Conservation (phyloP, 2,888 invertebrate genomes). For the Leucoma salicis region DNA sequence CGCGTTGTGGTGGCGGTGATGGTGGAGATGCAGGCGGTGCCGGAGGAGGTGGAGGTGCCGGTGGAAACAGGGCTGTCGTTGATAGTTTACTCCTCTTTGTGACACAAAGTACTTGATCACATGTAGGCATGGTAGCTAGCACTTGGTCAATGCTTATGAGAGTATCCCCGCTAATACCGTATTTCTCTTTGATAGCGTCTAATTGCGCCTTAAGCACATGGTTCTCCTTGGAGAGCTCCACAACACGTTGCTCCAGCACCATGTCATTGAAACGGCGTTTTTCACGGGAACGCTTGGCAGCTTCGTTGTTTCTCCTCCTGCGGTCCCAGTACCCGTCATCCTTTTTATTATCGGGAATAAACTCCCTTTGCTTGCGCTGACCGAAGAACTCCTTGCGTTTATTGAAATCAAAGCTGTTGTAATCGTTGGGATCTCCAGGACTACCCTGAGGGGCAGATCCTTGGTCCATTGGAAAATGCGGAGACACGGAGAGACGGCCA, state of each 20-base stretch:
- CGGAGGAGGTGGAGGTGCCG: conserved; percentile 79
- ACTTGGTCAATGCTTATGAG: conserved; percentile 95
- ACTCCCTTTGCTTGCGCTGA: conserved; percentile 96
- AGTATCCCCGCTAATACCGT: conserved; percentile 93
- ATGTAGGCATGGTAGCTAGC: conserved; percentile 91
- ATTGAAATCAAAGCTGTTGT: conserved; percentile 83
- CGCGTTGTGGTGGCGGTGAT: conserved; percentile 80
- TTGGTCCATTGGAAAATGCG: conserved; percentile 77
- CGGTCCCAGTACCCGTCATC: conserved; percentile 99
- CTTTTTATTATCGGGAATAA: conserved; percentile 97
- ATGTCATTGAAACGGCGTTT: conserved; percentile 98
- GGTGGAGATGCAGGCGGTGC: conserved; percentile 74
- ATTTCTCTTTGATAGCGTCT: conserved; percentile 95
- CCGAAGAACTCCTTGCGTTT: conserved; percentile 93
- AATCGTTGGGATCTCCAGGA: conserved; percentile 57
- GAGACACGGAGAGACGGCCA: conserved; percentile 67
- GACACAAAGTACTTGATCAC: conserved; percentile 92
- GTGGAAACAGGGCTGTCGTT: conserved; percentile 78
- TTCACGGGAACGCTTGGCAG: conserved; percentile 97
- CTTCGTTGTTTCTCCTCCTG: conserved; percentile 97
- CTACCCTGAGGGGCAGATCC: conserved; percentile 50
- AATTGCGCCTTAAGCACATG: conserved; percentile 96
- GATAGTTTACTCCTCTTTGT: conserved; percentile 86
- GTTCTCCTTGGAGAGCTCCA: conserved; percentile 97
- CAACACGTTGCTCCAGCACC: conserved; percentile 96